Percentiles rank a stretch among this genome's conserved stretches.
These are phyloP conservation scores for Heliconius aoede DNA, from an alignment of 2,888 invertebrate species.

Conservation along the genomic window DNA sequence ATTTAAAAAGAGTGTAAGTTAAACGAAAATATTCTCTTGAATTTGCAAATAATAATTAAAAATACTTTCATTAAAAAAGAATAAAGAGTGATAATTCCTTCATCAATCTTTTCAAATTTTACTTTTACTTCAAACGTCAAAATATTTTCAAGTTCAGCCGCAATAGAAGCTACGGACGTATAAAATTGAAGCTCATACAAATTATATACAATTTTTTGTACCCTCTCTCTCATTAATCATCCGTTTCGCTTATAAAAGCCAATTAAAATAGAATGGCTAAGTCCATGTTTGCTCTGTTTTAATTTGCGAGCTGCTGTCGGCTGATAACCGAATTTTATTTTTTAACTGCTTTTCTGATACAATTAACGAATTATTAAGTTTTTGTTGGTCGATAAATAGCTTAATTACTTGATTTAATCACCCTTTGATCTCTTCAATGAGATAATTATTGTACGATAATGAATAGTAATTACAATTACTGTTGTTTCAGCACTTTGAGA, in stretches of 20 bases:
- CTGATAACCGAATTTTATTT: slow-evolving; percentile 32
- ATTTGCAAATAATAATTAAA: no score
- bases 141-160: slow-evolving; percentile 26
- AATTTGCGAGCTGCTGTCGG: slow-evolving; percentile 31
- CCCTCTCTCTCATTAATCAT: slow-evolving; percentile 47
- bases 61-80: neutral
- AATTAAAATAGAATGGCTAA: slow-evolving; percentile 47
- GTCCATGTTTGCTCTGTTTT: slow-evolving; percentile 46
- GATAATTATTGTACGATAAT: neutral
- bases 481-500: no score
- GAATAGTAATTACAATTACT: neutral
- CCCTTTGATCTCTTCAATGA: neutral
- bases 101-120: slow-evolving; percentile 14
- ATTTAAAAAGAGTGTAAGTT: no score
- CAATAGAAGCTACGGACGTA: neutral
- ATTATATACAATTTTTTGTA: slow-evolving; percentile 35
- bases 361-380: slow-evolving; percentile 19
- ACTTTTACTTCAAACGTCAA: slow-evolving; percentile 29
- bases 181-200: slow-evolving; percentile 23
- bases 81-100: slow-evolving; percentile 1
- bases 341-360: slow-evolving; percentile 24
- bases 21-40: no score
- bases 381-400: neutral
- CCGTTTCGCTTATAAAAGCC: slow-evolving; percentile 49
- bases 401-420: neutral